Percentiles rank a stretch among this genome's conserved stretches.
Evolutionary conservation across 2,797 vertebrate species (phyloP).

Genomic region (Knipowitschia caucasica): DNA sequence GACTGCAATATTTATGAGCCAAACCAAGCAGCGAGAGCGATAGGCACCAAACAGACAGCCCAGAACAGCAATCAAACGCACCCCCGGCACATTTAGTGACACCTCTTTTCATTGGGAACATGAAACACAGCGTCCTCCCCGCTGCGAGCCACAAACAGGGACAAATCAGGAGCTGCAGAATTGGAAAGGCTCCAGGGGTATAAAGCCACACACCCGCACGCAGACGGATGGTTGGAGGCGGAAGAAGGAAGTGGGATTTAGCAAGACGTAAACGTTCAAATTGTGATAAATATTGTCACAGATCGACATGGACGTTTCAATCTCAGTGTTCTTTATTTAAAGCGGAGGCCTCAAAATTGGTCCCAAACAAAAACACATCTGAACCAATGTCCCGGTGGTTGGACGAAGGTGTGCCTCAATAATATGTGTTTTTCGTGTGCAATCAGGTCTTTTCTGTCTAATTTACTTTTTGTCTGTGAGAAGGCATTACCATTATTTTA

Average conservation of each 20-base stretch:
- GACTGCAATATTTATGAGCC: constrained; percentile 75
- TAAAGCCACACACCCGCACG: constrained; percentile 1
- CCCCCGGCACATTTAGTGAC: constrained; percentile 52
- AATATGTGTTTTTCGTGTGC: no score
- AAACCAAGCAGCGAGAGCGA: constrained; percentile 59
- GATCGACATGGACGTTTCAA: constrained; percentile 58
- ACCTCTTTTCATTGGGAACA: constrained; percentile 60
- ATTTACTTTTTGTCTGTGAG: no score
- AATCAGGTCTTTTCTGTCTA: no score
- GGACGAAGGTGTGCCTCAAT: no score
- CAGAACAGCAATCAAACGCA: constrained; percentile 56
- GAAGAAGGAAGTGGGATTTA: constrained; percentile 45
- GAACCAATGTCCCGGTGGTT: not conserved
- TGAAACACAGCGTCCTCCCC: constrained; percentile 40
- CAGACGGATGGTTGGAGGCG: constrained; percentile 46
- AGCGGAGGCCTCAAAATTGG: not conserved
- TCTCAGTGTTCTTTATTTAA: constrained; percentile 38
- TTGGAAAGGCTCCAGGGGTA: constrained; percentile 41
- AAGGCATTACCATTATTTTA: no score
- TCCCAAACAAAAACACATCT: not conserved
- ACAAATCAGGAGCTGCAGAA: constrained; percentile 37
- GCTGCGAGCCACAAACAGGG: constrained; percentile 33
- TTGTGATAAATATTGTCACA: constrained; percentile 51
- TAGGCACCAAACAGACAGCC: constrained; percentile 58
- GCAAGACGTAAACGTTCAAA: constrained; percentile 32